Evolutionary conservation across 1,140 invertebrate species (phyloP).

Genomic region (Drosophila watanabei): DNA sequence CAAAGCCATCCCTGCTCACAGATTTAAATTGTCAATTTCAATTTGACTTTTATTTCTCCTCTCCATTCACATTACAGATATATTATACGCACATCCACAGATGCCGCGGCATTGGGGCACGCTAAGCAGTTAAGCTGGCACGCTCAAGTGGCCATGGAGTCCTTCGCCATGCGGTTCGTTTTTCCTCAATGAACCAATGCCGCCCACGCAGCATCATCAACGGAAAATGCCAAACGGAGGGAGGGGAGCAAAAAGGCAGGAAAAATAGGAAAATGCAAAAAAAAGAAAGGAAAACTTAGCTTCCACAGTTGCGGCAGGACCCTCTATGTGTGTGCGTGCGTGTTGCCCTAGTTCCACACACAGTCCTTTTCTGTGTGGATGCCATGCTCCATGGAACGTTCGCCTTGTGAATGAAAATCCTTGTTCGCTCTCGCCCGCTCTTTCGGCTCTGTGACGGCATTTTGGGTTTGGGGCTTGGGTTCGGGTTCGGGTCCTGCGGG

Average conservation of each 20-base stretch:
- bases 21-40: constrained; percentile 30
- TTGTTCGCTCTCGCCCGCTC: constrained; percentile 24
- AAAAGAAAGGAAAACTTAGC: constrained; percentile 12
- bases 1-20: not conserved
- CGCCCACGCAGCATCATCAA: constrained; percentile 23
- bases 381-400: constrained; percentile 39
- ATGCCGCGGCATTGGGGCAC: constrained; percentile 3
- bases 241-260: not conserved
- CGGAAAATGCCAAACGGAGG: not conserved
- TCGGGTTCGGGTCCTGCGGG: not conserved
- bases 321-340: not conserved
- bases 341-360: constrained; percentile 80
- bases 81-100: constrained; percentile 2
- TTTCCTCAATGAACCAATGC: constrained; percentile 74
- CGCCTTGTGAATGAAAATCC: constrained; percentile 80
- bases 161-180: constrained; percentile 65
- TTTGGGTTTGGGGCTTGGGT: constrained; percentile 31
- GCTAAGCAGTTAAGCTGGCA: constrained; percentile 68
- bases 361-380: constrained; percentile 63
- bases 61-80: constrained; percentile 47
- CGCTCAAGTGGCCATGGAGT: constrained; percentile 65
- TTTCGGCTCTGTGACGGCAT: constrained; percentile 61
- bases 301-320: constrained; percentile 47
- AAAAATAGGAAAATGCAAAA: not conserved
- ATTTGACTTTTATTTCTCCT: constrained; percentile 79